Percentiles rank a stretch among this genome's conserved stretches.
These are phyloP conservation scores for Lissocephala sabroskyi DNA, from an alignment of 2,888 invertebrate genomes.

Conservation along the genomic window DNA sequence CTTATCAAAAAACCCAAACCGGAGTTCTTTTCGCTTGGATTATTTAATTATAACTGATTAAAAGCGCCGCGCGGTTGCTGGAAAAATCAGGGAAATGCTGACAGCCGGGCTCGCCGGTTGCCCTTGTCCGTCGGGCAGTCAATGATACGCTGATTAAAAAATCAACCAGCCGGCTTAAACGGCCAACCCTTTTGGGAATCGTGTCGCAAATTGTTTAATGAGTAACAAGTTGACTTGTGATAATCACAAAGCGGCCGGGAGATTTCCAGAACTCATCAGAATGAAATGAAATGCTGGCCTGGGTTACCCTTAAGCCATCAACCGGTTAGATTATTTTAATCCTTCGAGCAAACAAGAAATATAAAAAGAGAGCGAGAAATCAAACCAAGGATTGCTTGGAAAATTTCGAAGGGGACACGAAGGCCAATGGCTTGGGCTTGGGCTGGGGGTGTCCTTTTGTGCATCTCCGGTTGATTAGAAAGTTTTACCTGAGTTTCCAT, in stretches of 20 bases:
- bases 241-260: constrained; percentile 37
- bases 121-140: constrained; percentile 12
- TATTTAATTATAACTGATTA: constrained; percentile 63
- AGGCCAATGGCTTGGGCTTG: no score
- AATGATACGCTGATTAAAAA: constrained; percentile 64
- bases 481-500: no score
- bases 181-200: constrained; percentile 52
- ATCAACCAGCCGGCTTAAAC: constrained; percentile 40
- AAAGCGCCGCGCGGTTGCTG: constrained; percentile 10
- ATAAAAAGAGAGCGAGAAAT: no score
- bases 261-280: background rate
- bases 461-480: no score
- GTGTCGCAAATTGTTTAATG: constrained; percentile 48
- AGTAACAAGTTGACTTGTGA: constrained; percentile 64
- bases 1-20: no score
- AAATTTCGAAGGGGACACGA: background rate
- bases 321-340: constrained; percentile 43
- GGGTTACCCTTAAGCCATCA: no score
- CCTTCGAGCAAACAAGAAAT: constrained; percentile 39
- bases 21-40: constrained; percentile 31
- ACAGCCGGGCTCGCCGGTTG: constrained; percentile 42
- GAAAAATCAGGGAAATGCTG: constrained; percentile 42
- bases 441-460: no score
- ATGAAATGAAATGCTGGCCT: no score
- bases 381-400: background rate